Conservation (phyloP, 2,113 vertebrate species). For the Crotalus horridus region DNA sequence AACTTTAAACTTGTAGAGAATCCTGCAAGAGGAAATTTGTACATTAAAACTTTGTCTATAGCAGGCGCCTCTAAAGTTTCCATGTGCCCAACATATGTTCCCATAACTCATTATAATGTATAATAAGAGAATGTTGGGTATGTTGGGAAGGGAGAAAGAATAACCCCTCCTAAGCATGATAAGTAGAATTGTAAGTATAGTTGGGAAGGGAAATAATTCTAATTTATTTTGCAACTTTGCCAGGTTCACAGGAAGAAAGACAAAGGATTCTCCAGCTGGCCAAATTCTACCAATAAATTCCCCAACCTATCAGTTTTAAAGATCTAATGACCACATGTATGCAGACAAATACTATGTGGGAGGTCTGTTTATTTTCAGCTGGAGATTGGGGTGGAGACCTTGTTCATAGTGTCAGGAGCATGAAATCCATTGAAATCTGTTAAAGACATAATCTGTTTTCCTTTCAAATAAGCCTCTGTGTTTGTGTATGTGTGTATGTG, state of each 20-base stretch:
- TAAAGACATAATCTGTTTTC: constrained; percentile 25
- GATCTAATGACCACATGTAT: constrained; percentile 27
- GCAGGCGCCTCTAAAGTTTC: background rate
- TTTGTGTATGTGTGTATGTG: background rate
- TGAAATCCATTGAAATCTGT: constrained; percentile 36
- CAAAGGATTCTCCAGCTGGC: constrained; percentile 8
- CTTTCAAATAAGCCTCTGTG: background rate
- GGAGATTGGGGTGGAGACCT: constrained; percentile 28
- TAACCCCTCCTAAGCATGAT: constrained; percentile 8
- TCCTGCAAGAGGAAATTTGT: background rate
- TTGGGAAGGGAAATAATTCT: constrained; percentile 27
- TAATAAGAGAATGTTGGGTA: constrained; percentile 10
- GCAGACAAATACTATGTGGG: background rate
- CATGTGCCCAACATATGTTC: constrained; percentile 8
- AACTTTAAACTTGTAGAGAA: background rate
- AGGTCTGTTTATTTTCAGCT: constrained; percentile 46
- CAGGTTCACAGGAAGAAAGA: constrained; percentile 19
- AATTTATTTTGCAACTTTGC: constrained; percentile 30
- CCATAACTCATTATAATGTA: constrained; percentile 20
- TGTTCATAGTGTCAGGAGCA: background rate
- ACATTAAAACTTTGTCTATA: background rate
- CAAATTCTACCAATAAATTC: background rate
- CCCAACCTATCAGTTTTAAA: constrained; percentile 36
- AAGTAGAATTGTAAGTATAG: constrained; percentile 53
- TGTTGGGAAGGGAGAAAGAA: constrained; percentile 42